Evolutionary conservation across 1,140 invertebrate species (phyloP), one percentile per base, ranked within the genome.

Genomic region (Euglossa dilemma): DNA sequence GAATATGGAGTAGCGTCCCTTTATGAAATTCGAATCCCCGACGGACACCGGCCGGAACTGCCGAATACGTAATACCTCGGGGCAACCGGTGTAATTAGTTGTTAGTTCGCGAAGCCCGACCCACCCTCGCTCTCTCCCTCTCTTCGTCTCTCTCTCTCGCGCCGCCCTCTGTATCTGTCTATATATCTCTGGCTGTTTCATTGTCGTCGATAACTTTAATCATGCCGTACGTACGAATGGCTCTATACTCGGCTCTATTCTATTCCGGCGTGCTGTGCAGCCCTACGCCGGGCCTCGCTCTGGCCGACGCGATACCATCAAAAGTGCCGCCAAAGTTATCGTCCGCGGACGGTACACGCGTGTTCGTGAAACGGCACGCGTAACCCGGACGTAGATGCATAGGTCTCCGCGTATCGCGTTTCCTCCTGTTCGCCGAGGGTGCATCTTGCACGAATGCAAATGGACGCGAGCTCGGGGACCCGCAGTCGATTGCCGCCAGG

Each of bases 11-110:
- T 52, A 80, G 79, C 59, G 70, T 74, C 56, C 79, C 79, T 80
- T 80, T 80, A 80, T 80, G 79, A 80, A 80, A 80, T 80, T 80
- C 79, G 79, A 74, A 80, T 80, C 70, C 79, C 79, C 79, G 36
- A 64, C 54, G 79, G 70, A 80, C 79, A 64, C 36, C 12, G 50
- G 36, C 59, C 74, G 74, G 74, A 76, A 73, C 70, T 50, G 28
- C n/a, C 79, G 79, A 80, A 80, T 80, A 73, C 59, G 79, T 80
- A 80, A 74, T 80, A 80, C 70, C 79, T 72, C 57, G 45, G 47
- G 59, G 70, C 57, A 52, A 64, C 79, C 59, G 59, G 70, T 28
- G 79, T 80, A 80, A 80, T 80, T 80, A 80, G 79, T 80, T 80
- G 79, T 80, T 80, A 71, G 50, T 54, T 71, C 57, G 57, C 56